Conservation (phyloP, 1,140 invertebrate genomes). For the Hyles vespertilio region DNA sequence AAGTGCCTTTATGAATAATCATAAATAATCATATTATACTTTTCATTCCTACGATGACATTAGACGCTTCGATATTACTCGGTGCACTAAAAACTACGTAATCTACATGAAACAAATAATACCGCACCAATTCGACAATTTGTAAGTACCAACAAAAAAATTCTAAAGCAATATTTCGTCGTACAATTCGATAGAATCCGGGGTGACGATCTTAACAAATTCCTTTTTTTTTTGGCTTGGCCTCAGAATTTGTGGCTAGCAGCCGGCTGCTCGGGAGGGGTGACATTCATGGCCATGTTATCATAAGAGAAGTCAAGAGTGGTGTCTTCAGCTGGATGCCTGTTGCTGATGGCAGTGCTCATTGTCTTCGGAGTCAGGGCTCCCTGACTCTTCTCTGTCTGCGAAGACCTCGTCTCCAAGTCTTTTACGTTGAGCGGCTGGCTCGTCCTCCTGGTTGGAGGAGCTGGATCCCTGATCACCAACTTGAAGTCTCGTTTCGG, state of each 20-base stretch:
- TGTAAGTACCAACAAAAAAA: too few relatives aligned
- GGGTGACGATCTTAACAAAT: too few relatives aligned
- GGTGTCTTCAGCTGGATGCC: slow-evolving; percentile 80
- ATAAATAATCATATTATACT: too few relatives aligned
- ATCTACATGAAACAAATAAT: too few relatives aligned
- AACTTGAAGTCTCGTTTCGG: slow-evolving; percentile 62
- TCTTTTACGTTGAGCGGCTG: slow-evolving; percentile 58
- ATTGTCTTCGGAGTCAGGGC: slow-evolving; percentile 76
- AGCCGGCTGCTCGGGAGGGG: slow-evolving; percentile 73
- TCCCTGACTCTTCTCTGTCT: slow-evolving; percentile 64
- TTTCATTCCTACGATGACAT: too few relatives aligned
- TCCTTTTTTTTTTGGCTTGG: not conserved
- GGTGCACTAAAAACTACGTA: too few relatives aligned
- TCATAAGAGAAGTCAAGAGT: slow-evolving; percentile 83
- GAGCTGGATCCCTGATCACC: slow-evolving; percentile 58
- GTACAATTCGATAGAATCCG: too few relatives aligned
- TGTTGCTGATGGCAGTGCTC: slow-evolving; percentile 74
- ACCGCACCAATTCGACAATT: too few relatives aligned
- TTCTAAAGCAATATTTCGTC: too few relatives aligned
- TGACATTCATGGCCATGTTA: slow-evolving; percentile 79
- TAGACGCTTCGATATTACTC: too few relatives aligned
- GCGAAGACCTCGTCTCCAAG: slow-evolving; percentile 51
- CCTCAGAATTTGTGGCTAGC: slow-evolving; percentile 58
- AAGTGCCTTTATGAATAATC: too few relatives aligned
- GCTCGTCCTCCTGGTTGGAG: slow-evolving; percentile 44